Evolutionary conservation across 2,113 vertebrate species (phyloP), one percentile per base, ranked within the genome.

Genomic region (Chionis minor): DNA sequence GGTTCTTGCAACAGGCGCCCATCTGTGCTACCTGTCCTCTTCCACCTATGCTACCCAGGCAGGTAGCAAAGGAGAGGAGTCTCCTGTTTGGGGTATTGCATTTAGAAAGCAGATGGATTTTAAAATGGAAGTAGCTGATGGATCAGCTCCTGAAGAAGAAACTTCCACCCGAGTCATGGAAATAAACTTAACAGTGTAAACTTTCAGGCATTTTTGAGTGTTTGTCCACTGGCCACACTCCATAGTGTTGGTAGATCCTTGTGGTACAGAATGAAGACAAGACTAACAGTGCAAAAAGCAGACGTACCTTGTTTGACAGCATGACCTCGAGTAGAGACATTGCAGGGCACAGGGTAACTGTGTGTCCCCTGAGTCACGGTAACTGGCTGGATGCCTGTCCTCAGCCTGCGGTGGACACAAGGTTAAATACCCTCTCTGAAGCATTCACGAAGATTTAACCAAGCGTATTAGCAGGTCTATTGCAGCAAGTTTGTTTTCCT

Each of bases 1-100:
- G 94, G 93, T 81, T 91, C 75, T 82, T 92, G 61, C 52, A 65
- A 73, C 49, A 54, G 38, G n/a, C 7, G 12, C 81, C 88, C 85
- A 58, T 77, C 86, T 92, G 84, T 40, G 90, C 93, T 88, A 22
- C 69, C 86, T 63, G 12, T 80, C 58, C 69, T 67, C 73, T 80
- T 47, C 49, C n/a, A 12, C 1, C 4, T n/a, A 8, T 22, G 71
- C 75, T 84, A 20, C 61, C 51, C 86, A 56, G 59, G 61, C 22
- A 59, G 45, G 19, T 10, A 33, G 30, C 35, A 40, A 65, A 21
- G 47, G 8, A 42, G 26, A 45, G 13, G 23, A 38, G 5, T 33
- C 22, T 20, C 23, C 54, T 58, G 33, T 16, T n/a, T n/a, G 10
- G 61, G 22, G 7, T 65, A 54, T 40, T 45, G 8, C 4, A 5